A percentile compares a stretch with the other conserved stretches of the same genome.
These are phyloP conservation scores for Eupithecia abbreviata DNA, from an alignment of 2,888 invertebrate genomes.

Conservation along the genomic window DNA sequence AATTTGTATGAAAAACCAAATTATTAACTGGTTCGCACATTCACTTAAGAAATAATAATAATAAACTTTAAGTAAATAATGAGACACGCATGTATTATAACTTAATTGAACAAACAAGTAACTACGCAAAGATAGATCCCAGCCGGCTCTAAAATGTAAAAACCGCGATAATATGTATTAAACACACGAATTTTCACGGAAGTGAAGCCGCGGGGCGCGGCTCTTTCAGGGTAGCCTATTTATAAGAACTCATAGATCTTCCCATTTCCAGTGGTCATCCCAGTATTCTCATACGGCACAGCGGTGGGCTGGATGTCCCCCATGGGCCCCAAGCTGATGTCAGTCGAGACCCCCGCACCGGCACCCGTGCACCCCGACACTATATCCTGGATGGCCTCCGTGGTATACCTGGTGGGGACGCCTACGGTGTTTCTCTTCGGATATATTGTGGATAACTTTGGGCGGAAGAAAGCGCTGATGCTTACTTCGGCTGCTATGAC, in stretches of 20 bases:
- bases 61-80: no score
- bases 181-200: no score
- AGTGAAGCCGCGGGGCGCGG: no score
- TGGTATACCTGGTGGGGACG: slow-evolving; percentile 81
- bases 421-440: slow-evolving; percentile 82
- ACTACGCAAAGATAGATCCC: no score
- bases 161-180: no score
- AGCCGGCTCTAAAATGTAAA: no score
- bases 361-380: slow-evolving; percentile 73
- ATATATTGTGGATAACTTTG: slow-evolving; percentile 78
- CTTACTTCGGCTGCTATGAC: slow-evolving; percentile 73
- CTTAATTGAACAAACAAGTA: no score
- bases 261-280: slow-evolving; percentile 76
- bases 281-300: slow-evolving; percentile 81
- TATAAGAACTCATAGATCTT: not conserved
- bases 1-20: no score
- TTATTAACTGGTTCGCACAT: no score
- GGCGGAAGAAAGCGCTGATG: slow-evolving; percentile 79
- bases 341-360: slow-evolving; percentile 68
- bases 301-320: slow-evolving; percentile 84
- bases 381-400: slow-evolving; percentile 84
- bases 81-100: no score
- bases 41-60: no score
- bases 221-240: no score
- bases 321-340: slow-evolving; percentile 79